Conservation (phyloP, 2,113 vertebrate species). For the Cyrtonyx montezumae region DNA sequence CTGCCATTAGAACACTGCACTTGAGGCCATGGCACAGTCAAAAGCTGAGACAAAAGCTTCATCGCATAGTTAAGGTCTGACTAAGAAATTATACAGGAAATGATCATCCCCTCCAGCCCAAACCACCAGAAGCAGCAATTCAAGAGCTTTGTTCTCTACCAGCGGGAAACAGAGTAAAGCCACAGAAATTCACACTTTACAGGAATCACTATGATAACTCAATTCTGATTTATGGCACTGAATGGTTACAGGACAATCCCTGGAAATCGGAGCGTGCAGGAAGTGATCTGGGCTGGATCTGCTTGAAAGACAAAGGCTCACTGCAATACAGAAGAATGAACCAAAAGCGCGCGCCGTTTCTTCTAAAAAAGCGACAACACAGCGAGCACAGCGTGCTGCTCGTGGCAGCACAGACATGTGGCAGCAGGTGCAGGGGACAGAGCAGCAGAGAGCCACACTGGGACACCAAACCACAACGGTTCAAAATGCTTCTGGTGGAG, state of each 20-base stretch:
- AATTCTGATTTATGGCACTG: not conserved
- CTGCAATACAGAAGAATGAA: rapidly evolving
- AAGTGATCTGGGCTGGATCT: not conserved
- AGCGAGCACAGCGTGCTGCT: not conserved
- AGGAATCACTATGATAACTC: conserved; percentile 6
- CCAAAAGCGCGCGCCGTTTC: rapidly evolving
- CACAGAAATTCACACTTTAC: conserved; percentile 56
- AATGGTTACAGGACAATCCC: conserved; percentile 1
- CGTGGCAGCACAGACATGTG: rapidly evolving
- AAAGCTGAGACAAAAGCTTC: conserved; percentile 45
- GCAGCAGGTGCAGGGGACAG: not conserved
- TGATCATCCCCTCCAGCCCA: conserved; percentile 45
- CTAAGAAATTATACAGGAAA: conserved; percentile 71
- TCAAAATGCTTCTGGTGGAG: not conserved
- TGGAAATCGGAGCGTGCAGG: conserved; percentile 39
- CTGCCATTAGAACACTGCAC: not conserved
- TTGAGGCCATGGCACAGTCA: not conserved
- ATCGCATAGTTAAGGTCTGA: conserved; percentile 66
- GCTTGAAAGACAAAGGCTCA: not conserved
- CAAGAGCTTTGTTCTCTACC: conserved; percentile 59
- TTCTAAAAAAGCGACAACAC: rapidly evolving
- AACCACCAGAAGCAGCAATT: conserved; percentile 52
- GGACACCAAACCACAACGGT: not conserved
- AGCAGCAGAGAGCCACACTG: rapidly evolving
- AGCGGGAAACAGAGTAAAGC: conserved; percentile 54